Evolutionary conservation across 2,797 vertebrate genomes (phyloP).

Genomic region (Myotis planiceps): DNA sequence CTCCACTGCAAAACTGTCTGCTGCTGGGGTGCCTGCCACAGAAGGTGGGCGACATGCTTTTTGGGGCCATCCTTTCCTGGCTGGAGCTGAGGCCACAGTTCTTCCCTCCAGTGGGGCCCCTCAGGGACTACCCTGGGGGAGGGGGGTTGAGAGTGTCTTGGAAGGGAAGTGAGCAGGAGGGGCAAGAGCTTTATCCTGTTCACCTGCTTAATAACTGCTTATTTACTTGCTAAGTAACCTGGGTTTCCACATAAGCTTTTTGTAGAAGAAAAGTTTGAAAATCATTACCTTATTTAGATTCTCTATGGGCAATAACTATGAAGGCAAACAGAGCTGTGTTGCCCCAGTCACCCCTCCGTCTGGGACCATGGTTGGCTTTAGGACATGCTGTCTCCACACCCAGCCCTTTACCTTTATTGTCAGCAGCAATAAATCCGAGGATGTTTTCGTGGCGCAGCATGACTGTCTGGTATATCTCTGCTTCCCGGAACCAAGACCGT

Average conservation of each 20-base stretch:
- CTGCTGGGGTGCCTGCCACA: not conserved
- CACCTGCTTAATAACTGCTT: not conserved
- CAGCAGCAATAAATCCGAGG: conserved; percentile 97
- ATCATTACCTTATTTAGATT: not conserved
- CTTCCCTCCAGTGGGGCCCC: not conserved
- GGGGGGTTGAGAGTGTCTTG: not conserved
- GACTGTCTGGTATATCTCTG: conserved; percentile 98
- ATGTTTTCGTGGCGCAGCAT: conserved; percentile 99
- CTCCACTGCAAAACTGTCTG: accelerated
- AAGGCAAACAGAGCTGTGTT: not conserved
- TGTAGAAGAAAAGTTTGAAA: not conserved
- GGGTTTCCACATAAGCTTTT: not conserved
- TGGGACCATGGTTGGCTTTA: not conserved
- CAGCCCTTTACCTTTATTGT: conserved; percentile 94
- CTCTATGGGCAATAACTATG: not conserved
- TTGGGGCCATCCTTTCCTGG: not conserved
- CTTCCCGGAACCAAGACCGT: conserved; percentile 98
- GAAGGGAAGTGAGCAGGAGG: not conserved
- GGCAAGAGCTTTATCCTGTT: not conserved
- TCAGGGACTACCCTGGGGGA: too few species aligned
- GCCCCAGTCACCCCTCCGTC: not conserved
- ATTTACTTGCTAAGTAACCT: not conserved
- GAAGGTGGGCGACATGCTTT: not conserved
- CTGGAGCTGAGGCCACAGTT: not conserved
- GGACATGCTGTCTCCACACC: accelerated